Percentiles rank a stretch among this genome's conserved stretches.
Conservation (phyloP, 2,113 vertebrate genomes). For the Aphyosemion australe region DNA sequence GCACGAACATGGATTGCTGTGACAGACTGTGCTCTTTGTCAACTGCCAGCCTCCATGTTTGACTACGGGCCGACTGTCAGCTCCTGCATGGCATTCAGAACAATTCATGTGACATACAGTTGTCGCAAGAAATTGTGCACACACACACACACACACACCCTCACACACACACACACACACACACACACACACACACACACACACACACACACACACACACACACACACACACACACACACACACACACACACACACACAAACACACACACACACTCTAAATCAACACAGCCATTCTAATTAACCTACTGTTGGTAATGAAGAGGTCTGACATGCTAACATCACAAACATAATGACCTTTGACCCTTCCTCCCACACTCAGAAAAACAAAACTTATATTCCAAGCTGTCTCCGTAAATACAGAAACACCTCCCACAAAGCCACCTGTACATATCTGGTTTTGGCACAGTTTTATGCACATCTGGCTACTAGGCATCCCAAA, state of each 20-base stretch:
- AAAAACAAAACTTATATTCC: slow-evolving; percentile 12
- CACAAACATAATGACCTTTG: slow-evolving; percentile 73
- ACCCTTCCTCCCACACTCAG: slow-evolving; percentile 27
- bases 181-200: neutral
- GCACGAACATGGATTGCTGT: slow-evolving; percentile 28
- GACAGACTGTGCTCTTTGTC: slow-evolving; percentile 64
- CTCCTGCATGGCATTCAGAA: slow-evolving; percentile 57
- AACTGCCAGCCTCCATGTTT: slow-evolving; percentile 64
- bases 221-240: neutral
- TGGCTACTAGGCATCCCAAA: neutral
- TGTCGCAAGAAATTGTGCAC: slow-evolving; percentile 41
- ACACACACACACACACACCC: no score
- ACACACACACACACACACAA: neutral
- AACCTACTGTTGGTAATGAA: slow-evolving; percentile 85
- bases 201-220: slow-evolving; percentile 1
- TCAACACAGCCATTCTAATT: slow-evolving; percentile 78
- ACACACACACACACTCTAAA: slow-evolving; percentile 13
- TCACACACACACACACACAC: neutral
- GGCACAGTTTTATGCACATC: slow-evolving; percentile 10
- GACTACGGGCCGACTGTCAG: slow-evolving; percentile 62
- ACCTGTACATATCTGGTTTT: neutral
- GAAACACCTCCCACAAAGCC: slow-evolving; percentile 15
- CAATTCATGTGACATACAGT: slow-evolving; percentile 51
- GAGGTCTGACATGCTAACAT: slow-evolving; percentile 78
- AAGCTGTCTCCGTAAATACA: slow-evolving; percentile 13